These are phyloP conservation scores for Sarcoramphus papa DNA, from an alignment of 2,797 vertebrate genomes.

Conservation along the genomic window DNA sequence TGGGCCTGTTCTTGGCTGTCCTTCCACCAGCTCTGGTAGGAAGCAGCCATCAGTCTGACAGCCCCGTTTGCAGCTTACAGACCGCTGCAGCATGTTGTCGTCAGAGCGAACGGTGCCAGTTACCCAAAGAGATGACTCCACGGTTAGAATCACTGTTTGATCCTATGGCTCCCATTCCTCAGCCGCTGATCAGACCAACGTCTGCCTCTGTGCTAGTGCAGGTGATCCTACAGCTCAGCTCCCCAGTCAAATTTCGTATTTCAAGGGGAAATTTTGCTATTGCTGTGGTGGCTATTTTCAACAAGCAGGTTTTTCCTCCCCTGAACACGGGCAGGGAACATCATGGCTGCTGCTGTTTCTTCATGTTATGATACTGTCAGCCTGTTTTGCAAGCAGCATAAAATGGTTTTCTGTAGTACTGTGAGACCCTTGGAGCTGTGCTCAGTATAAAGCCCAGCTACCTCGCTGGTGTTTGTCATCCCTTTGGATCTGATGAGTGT, in stretches of 20 bases:
- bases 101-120: neutral
- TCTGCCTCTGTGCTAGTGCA: neutral
- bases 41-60: neutral
- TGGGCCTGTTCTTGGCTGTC: neutral
- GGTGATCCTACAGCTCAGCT: neutral
- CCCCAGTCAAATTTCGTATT: neutral
- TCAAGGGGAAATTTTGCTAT: neutral
- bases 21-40: neutral
- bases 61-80: neutral
- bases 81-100: accelerated
- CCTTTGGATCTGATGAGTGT: neutral
- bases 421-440: neutral
- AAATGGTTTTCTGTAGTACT: neutral
- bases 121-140: neutral
- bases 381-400: neutral
- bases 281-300: accelerated
- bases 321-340: neutral
- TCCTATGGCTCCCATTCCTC: neutral
- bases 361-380: neutral
- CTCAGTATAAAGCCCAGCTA: neutral
- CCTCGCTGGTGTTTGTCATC: too few species aligned
- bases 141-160: neutral
- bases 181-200: accelerated
- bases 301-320: neutral
- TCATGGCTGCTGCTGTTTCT: neutral